A percentile compares a stretch with the other conserved stretches of the same genome.
phyloP scores from a whole-genome alignment of 2,888 invertebrate species.

The Sclerodermus sp. region DNA sequence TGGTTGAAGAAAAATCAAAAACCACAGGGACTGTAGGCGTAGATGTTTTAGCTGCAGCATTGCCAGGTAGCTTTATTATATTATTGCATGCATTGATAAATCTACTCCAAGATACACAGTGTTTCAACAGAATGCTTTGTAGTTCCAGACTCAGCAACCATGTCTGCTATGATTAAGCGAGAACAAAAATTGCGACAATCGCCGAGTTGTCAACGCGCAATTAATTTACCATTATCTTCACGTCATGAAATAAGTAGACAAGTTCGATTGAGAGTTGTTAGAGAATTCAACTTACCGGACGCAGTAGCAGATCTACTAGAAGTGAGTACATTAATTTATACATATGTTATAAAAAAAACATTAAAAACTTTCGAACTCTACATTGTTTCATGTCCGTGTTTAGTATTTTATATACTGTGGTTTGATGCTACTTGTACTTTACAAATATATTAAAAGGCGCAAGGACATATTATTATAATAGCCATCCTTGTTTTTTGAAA shows the following conservation, averaged over 20 bases:
- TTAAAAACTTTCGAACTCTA: too few species aligned
- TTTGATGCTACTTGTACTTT: too few species aligned
- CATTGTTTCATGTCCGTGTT: too few species aligned
- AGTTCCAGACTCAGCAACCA: conserved; percentile 77
- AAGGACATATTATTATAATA: conserved; percentile 30
- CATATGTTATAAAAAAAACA: too few species aligned
- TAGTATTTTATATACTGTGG: too few species aligned
- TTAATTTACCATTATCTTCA: conserved; percentile 74
- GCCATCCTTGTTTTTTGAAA: conserved; percentile 45
- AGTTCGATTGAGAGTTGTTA: conserved; percentile 80
- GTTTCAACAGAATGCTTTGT: too few species aligned
- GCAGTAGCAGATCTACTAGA: conserved; percentile 78
- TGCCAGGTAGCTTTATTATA: conserved; percentile 59
- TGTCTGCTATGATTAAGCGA: conserved; percentile 80
- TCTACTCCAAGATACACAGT: not conserved
- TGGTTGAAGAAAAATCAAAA: conserved; percentile 70
- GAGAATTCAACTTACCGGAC: conserved; percentile 93
- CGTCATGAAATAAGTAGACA: conserved; percentile 76
- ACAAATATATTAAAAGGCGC: too few species aligned
- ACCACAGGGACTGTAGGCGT: conserved; percentile 62
- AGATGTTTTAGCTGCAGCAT: conserved; percentile 67
- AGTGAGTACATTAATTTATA: conserved; percentile 34
- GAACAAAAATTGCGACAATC: conserved; percentile 80
- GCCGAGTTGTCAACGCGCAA: conserved; percentile 78
- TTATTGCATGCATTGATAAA: not conserved